Base-by-base conservation (phyloP, 2,888 invertebrate genomes). In the Hermodice carunculata region DNA sequence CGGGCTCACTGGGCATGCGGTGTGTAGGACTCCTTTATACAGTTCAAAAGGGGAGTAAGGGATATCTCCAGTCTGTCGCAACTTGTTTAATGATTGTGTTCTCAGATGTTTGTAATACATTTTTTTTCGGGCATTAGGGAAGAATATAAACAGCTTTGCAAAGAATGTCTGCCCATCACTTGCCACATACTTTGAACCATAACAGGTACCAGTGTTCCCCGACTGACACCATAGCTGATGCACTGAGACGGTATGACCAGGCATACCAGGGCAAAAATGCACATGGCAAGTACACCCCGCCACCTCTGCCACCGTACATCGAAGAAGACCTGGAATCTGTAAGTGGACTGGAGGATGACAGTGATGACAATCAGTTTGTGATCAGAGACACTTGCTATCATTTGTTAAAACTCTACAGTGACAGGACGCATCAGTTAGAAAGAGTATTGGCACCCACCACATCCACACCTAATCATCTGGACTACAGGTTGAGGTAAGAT, bases 381-480 rank as follows among this genome's bases (percentile, higher is more conserved):
- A 70, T 78, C 17, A 71, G 77, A 48, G 88, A 96, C 84, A 87
- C 95, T 0, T 92, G 94, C 60, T 96, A 93, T 86, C 93, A 95
- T 83, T 85, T 97, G 65, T 82, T 97, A 19, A 91, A 93, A 71
- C 89, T 96, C 8, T 93, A 92, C 79, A 92, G 92, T 1, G 80
- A 87, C 64, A 75, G 80, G 56, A 75, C 81, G 22, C 81, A 86
- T 63, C 74, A 91, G 0, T 78, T 94, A 51, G 92, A 93, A 74
- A 87, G 88, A 56, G 85, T 93, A 6, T 85, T 94, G 4, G 90
- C 92, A 77, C 94, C 96, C 0, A 89, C 90, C 0, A 90, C 93
- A 0, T 92, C 93, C 79, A 93, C 94, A 0, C 86, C 90, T 0
- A 93, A 95, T 86, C 91, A 92, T 0, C 87, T 94, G 76, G 96